phyloP scores from a whole-genome alignment of 1,140 invertebrate genomes.

The Microplitis demolitor region DNA sequence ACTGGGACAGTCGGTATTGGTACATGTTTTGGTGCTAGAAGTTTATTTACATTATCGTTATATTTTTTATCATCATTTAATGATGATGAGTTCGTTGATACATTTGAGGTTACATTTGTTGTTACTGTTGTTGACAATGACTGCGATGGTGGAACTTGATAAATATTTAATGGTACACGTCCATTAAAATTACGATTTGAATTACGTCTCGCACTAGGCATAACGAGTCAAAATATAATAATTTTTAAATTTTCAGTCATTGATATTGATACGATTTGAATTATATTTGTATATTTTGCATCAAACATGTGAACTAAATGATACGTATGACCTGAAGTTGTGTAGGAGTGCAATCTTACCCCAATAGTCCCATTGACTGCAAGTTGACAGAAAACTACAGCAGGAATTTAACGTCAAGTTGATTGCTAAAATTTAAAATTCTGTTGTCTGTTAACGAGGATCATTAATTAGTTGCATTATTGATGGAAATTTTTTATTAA shows the following conservation, averaged over 20 bases:
- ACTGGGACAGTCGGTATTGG: slow-evolving; percentile 83
- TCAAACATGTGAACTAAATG: too few relatives aligned
- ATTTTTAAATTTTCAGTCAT: slow-evolving; percentile 4
- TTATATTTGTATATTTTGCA: too few relatives aligned
- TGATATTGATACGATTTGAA: too few relatives aligned
- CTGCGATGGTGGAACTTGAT: slow-evolving; percentile 21
- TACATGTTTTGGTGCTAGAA: slow-evolving; percentile 75
- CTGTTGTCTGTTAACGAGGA: too few relatives aligned
- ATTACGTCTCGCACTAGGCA: slow-evolving; percentile 54
- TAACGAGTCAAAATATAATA: slow-evolving; percentile 13
- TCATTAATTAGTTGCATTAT: too few relatives aligned
- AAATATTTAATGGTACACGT: slow-evolving; percentile 37
- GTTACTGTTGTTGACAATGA: not conserved
- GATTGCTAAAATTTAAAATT: too few relatives aligned
- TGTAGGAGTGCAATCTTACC: too few relatives aligned
- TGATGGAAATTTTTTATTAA: too few relatives aligned
- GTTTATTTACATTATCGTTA: slow-evolving; percentile 34
- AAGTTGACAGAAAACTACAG: too few relatives aligned
- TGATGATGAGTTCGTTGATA: slow-evolving; percentile 12
- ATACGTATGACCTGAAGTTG: too few relatives aligned
- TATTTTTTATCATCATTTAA: slow-evolving; percentile 47
- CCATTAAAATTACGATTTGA: slow-evolving; percentile 40
- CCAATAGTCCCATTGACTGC: too few relatives aligned
- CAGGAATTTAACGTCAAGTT: too few relatives aligned
- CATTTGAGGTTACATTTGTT: slow-evolving; percentile 30